Evolutionary conservation across 53 echinoderm and acorn worm species (phyloP).

Genomic region (Apostichopus leukothele): DNA sequence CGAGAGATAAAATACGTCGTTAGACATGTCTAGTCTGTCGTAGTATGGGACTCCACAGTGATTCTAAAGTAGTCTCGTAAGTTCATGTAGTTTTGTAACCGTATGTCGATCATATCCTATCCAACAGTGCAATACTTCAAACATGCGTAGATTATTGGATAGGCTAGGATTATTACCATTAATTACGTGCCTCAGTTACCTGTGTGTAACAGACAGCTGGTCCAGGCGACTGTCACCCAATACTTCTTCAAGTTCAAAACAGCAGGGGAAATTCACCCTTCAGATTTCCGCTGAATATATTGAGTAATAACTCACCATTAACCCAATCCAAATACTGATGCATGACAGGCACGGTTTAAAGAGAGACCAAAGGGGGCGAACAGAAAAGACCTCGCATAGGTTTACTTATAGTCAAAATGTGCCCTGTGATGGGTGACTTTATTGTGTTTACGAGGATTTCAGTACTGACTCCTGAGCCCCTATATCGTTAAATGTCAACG

Average conservation of each 20-base stretch:
- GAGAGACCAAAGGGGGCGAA: not conserved
- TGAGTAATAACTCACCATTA: slow-evolving; percentile 31
- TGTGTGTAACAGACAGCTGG: slow-evolving; percentile 24
- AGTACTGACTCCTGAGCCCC: not conserved
- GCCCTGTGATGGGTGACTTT: not conserved
- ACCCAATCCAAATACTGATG: slow-evolving; percentile 36
- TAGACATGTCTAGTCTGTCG: no score
- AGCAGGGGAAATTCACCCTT: slow-evolving; percentile 37
- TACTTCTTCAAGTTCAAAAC: slow-evolving; percentile 20
- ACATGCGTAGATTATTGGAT: no score
- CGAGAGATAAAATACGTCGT: no score
- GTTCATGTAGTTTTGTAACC: no score
- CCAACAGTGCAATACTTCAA: no score
- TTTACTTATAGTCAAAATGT: not conserved
- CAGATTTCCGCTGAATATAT: slow-evolving; percentile 33
- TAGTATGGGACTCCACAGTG: no score
- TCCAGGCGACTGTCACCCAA: not conserved
- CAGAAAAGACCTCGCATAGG: not conserved
- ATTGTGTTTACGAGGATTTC: not conserved
- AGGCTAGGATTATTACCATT: no score
- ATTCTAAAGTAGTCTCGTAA: no score
- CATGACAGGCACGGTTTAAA: slow-evolving; percentile 15
- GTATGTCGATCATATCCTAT: no score
- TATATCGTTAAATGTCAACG: not conserved
- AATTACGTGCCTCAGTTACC: slow-evolving; percentile 1